Evolutionary conservation across 2,888 invertebrate species (phyloP), one percentile per base, ranked within the genome.

Genomic region (Heteropelma amictum): DNA sequence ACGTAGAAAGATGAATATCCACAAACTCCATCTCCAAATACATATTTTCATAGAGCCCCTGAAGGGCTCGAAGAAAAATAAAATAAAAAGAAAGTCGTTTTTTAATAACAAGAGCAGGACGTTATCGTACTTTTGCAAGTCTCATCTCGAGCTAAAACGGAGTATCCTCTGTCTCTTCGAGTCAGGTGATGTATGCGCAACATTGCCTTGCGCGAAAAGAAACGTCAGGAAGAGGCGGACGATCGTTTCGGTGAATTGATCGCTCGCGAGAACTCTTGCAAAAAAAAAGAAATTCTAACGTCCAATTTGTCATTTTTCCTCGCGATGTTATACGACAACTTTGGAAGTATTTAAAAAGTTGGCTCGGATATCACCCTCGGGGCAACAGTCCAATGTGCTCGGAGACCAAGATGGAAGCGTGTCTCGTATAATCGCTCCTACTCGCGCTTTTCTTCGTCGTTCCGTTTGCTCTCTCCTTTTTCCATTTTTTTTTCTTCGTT

Each of bases 311-410:
- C 88, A 88, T 88, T 79, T 84, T 78, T 67, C 70, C 65, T 49
- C 28, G 58, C 71, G 82, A 72, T 70, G 64, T 72, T 65, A 72
- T 33, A 83, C 81, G 82, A 78, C 84, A 84, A 87, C 84, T 87
- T 87, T 76, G 81, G 83, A 87, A 87, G 88, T 87, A 88, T 88
- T 88, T 88, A 88, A 88, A 88, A 88, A 88, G 88, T 88, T 88
- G 67, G 69, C 78, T 76, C 69, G 72, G 45, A 58, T 68, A 58
- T 72, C 40, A 71, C 60, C 78, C 77, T 60, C 42, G 53, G 69
- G 76, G 78, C 53, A 51, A 58, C 19, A 47, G 61, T 63, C 23
- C 51, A 30, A 28, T 63, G 49, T 35, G 58, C 49, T 42, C 45
- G 61, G 63, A 30, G 26, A n/a, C 14, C 54, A 65, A 63, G 71